Evolutionary conservation across 2,888 invertebrate genomes (phyloP).

Genomic region (Sepioteuthis lessoniana): DNA sequence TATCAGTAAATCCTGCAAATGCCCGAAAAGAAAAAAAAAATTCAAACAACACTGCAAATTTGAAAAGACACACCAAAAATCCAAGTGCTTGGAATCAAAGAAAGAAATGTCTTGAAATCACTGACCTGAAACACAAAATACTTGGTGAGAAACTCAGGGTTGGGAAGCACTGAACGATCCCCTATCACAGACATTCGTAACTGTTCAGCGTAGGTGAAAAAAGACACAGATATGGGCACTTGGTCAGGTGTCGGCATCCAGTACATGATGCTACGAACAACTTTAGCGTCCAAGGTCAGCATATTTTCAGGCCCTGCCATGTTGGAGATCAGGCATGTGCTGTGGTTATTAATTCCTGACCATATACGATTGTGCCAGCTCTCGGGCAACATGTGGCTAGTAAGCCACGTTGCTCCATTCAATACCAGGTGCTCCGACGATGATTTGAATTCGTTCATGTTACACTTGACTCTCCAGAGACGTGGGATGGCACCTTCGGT

Average conservation of each 20-base stretch:
- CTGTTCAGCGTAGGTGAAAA: constrained; percentile 78
- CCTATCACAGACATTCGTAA: constrained; percentile 77
- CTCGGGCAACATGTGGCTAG: constrained; percentile 74
- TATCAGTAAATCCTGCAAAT: neutral
- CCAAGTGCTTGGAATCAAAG: neutral
- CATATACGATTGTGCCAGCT: constrained; percentile 69
- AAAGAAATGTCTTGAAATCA: neutral
- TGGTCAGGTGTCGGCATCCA: constrained; percentile 77
- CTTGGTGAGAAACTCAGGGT: constrained; percentile 73
- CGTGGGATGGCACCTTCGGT: constrained; percentile 79
- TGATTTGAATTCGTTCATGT: constrained; percentile 76
- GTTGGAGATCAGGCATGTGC: constrained; percentile 75
- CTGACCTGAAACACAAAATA: constrained; percentile 74
- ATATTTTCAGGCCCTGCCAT: constrained; percentile 77
- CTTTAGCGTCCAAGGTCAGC: constrained; percentile 75
- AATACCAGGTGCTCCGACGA: constrained; percentile 78
- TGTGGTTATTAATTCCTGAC: constrained; percentile 65
- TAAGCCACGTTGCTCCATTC: constrained; percentile 76
- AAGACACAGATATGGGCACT: constrained; percentile 77
- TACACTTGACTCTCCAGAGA: constrained; percentile 78
- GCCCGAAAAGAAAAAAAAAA: neutral
- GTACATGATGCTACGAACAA: constrained; percentile 72
- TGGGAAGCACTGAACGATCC: constrained; percentile 73
- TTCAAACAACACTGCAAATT: neutral
- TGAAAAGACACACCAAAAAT: neutral